A percentile compares a stretch with the other conserved stretches of the same genome.
Conservation (phyloP, 2,888 invertebrate species). For the Chamaedrilus cognettii region DNA sequence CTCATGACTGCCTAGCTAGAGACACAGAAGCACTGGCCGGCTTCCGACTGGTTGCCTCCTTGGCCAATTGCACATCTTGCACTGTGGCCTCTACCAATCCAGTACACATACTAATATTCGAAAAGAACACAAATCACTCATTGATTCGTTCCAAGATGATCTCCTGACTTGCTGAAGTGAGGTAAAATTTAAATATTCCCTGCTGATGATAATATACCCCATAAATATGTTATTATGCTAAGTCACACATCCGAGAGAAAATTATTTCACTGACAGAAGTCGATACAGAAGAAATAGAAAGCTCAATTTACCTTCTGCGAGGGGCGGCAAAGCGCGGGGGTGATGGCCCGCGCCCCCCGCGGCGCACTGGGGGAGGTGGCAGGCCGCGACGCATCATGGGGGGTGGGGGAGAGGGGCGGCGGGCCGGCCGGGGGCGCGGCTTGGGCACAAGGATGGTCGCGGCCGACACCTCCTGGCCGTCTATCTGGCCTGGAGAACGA, state of each 20-base stretch:
- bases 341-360: conserved; percentile 40
- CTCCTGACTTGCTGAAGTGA: too few species aligned
- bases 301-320: conserved; percentile 47
- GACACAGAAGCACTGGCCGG: too few species aligned
- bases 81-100: too few species aligned
- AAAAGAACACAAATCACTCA: too few species aligned
- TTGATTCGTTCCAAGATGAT: too few species aligned
- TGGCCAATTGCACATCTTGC: too few species aligned
- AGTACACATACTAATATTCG: too few species aligned
- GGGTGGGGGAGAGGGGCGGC: conserved; percentile 50
- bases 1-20: too few species aligned
- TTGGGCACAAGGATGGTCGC: conserved; percentile 80
- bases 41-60: too few species aligned
- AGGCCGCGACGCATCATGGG: conserved; percentile 40
- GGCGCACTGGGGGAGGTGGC: conserved; percentile 32
- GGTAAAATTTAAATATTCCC: too few species aligned
- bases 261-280: not conserved
- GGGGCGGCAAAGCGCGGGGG: conserved; percentile 44
- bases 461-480: conserved; percentile 93
- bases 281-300: not conserved
- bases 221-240: not conserved
- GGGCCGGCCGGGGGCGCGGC: conserved; percentile 46
- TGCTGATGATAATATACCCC: too few species aligned
- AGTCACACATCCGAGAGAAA: too few species aligned
- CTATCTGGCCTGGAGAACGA: conserved; percentile 75